Conservation (phyloP, 2,113 vertebrate species). For the Muscicapa adusta region DNA sequence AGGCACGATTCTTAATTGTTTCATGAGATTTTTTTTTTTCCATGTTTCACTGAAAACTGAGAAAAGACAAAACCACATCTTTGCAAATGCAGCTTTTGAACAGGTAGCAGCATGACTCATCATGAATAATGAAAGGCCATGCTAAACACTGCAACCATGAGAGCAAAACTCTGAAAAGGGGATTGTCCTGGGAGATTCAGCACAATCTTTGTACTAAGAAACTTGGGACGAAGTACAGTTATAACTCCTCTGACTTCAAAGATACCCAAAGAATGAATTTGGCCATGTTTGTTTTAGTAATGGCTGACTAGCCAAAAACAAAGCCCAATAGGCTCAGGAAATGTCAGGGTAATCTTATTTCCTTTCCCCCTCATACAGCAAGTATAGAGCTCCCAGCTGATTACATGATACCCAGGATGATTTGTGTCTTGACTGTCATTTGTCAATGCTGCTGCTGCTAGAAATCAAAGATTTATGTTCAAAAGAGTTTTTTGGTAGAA, state of each 20-base stretch:
- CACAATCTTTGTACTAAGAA: neutral
- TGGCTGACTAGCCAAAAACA: neutral
- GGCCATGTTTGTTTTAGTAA: neutral
- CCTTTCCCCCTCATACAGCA: neutral
- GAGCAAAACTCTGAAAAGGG: neutral
- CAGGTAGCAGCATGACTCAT: neutral
- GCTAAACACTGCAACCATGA: neutral
- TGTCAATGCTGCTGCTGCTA: neutral
- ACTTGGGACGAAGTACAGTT: neutral
- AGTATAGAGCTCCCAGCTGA: neutral
- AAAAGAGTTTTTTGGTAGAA: neutral
- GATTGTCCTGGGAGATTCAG: neutral
- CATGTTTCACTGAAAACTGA: neutral
- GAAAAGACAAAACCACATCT: neutral
- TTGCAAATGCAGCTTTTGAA: neutral
- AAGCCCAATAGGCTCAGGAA: neutral
- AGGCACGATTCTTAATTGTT: neutral
- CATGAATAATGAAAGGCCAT: neutral
- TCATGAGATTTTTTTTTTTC: neutral
- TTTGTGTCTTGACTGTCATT: neutral
- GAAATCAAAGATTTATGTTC: neutral
- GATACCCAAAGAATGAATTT: neutral
- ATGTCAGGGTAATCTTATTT: neutral
- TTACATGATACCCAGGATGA: neutral
- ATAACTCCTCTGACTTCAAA: neutral